phyloP scores from a whole-genome alignment of 1,140 invertebrate species.

The Phymastichus coffea region DNA sequence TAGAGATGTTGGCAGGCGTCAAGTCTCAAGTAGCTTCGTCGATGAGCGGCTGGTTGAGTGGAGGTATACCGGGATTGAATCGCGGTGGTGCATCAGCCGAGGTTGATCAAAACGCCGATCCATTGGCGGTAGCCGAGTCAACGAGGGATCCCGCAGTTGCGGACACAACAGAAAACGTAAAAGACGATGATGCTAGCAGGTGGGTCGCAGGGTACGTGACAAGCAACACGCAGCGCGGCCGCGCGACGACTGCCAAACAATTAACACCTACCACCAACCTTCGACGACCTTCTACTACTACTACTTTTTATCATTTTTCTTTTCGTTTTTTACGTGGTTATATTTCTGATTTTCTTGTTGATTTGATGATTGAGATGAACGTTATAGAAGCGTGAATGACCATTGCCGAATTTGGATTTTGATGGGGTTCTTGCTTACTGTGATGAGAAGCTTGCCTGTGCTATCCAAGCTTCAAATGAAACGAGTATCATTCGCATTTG shows the following conservation, averaged over 20 bases:
- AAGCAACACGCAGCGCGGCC: not conserved
- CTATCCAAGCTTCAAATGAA: too few relatives aligned
- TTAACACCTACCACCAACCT: too few relatives aligned
- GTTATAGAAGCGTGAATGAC: too few relatives aligned
- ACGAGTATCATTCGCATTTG: too few relatives aligned
- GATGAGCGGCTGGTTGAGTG: conserved; percentile 77
- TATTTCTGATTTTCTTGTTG: not conserved
- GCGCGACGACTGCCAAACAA: too few relatives aligned
- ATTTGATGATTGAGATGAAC: too few relatives aligned
- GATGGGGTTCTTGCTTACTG: too few relatives aligned
- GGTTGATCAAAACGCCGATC: conserved; percentile 52
- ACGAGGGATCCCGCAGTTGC: conserved; percentile 45
- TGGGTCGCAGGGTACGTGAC: conserved; percentile 45
- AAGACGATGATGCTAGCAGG: conserved; percentile 77
- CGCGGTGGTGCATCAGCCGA: conserved; percentile 47
- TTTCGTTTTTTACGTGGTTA: not conserved
- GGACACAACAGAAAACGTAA: conserved; percentile 54
- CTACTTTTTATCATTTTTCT: not conserved
- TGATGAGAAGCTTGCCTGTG: too few relatives aligned
- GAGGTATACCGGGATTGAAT: conserved; percentile 67
- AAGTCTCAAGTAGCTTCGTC: conserved; percentile 75
- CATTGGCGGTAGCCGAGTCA: conserved; percentile 54
- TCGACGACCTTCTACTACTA: too few relatives aligned
- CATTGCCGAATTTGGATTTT: too few relatives aligned
- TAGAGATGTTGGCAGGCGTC: conserved; percentile 79